phyloP scores from a whole-genome alignment of 2,797 vertebrate species.

The Falco novaeseelandiae region DNA sequence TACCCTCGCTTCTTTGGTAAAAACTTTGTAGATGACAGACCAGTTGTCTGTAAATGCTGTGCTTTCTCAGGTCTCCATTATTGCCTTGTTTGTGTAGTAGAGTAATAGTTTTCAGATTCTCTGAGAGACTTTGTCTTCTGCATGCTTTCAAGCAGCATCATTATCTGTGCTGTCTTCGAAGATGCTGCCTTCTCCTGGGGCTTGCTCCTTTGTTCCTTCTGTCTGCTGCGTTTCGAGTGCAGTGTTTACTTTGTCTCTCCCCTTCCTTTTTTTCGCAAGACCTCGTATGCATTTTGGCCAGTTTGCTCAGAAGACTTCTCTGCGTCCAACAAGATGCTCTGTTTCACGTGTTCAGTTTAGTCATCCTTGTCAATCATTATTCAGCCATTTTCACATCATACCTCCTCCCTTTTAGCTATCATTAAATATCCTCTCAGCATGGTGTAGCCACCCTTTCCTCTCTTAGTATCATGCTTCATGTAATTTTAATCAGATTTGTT shows the following conservation, averaged over 20 bases:
- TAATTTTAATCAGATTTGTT: conserved; percentile 16
- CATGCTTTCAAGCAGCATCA: conserved; percentile 72
- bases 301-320: conserved; percentile 45
- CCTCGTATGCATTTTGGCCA: conserved; percentile 4
- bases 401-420: conserved; percentile 30
- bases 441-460: background rate
- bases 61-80: conserved; percentile 68
- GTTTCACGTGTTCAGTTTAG: background rate
- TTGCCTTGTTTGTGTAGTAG: conserved; percentile 70
- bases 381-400: conserved; percentile 17
- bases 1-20: conserved; percentile 64
- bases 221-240: conserved; percentile 41
- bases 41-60: conserved; percentile 58
- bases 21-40: conserved; percentile 77
- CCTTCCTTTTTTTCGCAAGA: conserved; percentile 12
- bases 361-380: conserved; percentile 25
- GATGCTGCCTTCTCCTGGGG: conserved; percentile 64
- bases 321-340: background rate
- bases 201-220: conserved; percentile 45
- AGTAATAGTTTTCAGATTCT: conserved; percentile 28
- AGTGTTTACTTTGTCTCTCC: conserved; percentile 59
- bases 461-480: background rate
- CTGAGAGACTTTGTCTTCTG: conserved; percentile 52
- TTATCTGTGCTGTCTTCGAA: conserved; percentile 57
- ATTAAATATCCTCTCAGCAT: conserved; percentile 33